Conservation (phyloP, 2,888 invertebrate genomes). For the Leptarthrus brevirostris region DNA sequence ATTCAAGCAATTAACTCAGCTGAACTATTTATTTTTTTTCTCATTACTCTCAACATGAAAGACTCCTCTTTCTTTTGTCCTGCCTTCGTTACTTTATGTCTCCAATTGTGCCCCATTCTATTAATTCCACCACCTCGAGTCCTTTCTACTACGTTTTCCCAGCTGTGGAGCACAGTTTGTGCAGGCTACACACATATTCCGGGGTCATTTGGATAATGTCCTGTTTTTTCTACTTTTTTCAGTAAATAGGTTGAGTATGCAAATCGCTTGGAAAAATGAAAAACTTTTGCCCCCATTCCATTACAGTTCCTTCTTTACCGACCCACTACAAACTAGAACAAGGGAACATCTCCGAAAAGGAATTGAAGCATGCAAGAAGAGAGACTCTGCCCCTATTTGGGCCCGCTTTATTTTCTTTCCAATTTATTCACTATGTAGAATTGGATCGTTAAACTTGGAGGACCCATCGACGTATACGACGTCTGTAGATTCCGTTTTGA, state of each 20-base stretch:
- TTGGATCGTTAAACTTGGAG: conserved; percentile 48
- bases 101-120: conserved; percentile 14
- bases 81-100: conserved; percentile 40
- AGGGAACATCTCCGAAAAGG: conserved; percentile 8
- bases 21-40: conserved; percentile 47
- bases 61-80: conserved; percentile 30
- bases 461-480: conserved; percentile 34
- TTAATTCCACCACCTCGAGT: background rate
- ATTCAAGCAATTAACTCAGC: conserved; percentile 52
- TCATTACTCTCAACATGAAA: conserved; percentile 39
- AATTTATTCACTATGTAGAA: conserved; percentile 50
- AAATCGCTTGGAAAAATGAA: conserved; percentile 54
- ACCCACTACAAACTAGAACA: conserved; percentile 19
- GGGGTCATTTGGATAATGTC: conserved; percentile 53
- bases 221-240: conserved; percentile 29
- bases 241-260: conserved; percentile 54
- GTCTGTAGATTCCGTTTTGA: conserved; percentile 31
- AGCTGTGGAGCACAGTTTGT: conserved; percentile 29
- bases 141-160: conserved; percentile 17
- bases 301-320: background rate
- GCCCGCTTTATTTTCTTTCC: conserved; percentile 44
- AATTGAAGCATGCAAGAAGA: background rate
- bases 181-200: conserved; percentile 47
- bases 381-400: conserved; percentile 22
- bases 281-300: conserved; percentile 36